Evolutionary conservation across 1,140 invertebrate genomes (phyloP), one percentile per base, ranked within the genome.

Genomic region (Drosophila persimilis): DNA sequence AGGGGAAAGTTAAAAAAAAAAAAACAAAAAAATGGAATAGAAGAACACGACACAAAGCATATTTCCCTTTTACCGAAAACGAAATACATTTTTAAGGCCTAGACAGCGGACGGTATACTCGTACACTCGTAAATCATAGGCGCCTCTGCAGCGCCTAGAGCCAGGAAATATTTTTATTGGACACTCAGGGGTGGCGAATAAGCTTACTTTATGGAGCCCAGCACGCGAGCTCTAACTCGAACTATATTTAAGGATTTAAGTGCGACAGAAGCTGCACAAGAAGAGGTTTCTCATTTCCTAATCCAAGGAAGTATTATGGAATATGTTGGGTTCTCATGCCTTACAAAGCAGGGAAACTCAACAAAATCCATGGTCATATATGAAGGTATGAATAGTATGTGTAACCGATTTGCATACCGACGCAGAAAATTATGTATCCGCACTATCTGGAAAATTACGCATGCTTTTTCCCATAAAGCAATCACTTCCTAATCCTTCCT

Each of bases 31-130:
- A 67, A 31, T 15, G 20, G 8, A 31, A 8, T 7, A 39, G 31
- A 8, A 35, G 31, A 51, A 11, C 35, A 8, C 11, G 22, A 20
- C 47, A 26, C 22, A 39, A 2, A 58, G 64, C 29, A 43, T 43
- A 47, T 77, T 59, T 51, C 20, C 15, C 54, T 39, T 48, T 22
- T 48, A 31, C 46, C 41, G 44, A 54, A 80, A 76, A 73, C 62
- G 47, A 65, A 74, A 74, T 64, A 73, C 73, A 79, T 57, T 73
- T 85, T 85, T 70, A 84, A 77, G 73, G 66, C 59, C 48, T 11
- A 44, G 9, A 26, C 26, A 44, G 39, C 31, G 15, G 31, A 24
- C 15, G 63, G 39, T 8, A 55, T 60, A 15, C 15, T 15, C 15
- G 15, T 15, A 20, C 20, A 20, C 20, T 20, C 3, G 85, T 85